Evolutionary conservation across 1,140 invertebrate genomes (phyloP).

Genomic region (Cepaea nemoralis): DNA sequence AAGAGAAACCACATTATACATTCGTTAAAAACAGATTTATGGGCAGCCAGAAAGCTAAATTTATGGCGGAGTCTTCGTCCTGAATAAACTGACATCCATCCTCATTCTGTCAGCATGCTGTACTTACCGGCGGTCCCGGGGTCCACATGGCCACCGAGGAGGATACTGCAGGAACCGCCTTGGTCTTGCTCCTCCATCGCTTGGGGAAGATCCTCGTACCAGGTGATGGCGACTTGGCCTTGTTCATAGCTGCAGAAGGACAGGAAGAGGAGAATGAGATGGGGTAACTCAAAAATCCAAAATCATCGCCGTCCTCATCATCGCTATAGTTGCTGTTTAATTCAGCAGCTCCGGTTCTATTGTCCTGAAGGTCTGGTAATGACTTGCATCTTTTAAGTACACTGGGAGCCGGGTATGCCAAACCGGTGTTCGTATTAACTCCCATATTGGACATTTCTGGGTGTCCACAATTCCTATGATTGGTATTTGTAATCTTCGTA

Average conservation of each 20-base stretch:
- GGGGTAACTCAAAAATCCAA: constrained; percentile 62
- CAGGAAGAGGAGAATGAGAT: constrained; percentile 47
- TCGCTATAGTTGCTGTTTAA: constrained; percentile 49
- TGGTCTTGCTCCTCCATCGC: constrained; percentile 37
- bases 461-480: neutral
- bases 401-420: no score
- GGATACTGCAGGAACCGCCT: neutral
- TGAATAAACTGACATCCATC: no score
- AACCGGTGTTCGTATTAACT: constrained; percentile 13
- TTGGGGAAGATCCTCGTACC: constrained; percentile 24
- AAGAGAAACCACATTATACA: no score
- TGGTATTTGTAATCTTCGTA: no score
- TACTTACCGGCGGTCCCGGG: constrained; percentile 40
- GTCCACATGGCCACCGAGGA: constrained; percentile 34
- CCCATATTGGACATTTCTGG: neutral
- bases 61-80: no score
- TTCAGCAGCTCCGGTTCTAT: constrained; percentile 36
- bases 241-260: constrained; percentile 61
- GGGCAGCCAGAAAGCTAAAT: no score
- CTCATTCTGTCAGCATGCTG: no score
- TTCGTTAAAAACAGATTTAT: no score
- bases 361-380: constrained; percentile 53
- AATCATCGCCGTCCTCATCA: constrained; percentile 65
- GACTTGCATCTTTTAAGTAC: constrained; percentile 63
- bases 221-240: constrained; percentile 49